Conservation (phyloP, 2,797 vertebrate species). For the Brachyalestes nurse region DNA sequence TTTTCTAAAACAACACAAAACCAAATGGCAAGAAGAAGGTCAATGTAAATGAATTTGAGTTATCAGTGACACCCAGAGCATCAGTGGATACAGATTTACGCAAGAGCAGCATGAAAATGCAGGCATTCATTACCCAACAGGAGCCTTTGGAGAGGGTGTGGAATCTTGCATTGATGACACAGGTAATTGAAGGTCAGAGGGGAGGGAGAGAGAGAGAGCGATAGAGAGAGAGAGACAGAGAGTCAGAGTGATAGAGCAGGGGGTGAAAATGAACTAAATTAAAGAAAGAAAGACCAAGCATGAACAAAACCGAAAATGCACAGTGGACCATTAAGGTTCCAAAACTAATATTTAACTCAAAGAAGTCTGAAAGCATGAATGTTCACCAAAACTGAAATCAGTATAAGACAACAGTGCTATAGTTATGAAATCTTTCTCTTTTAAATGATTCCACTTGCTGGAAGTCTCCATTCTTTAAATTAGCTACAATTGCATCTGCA, state of each 20-base stretch:
- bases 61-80: constrained; percentile 6
- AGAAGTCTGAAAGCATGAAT: neutral
- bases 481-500: neutral
- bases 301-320: neutral
- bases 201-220: neutral
- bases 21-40: neutral
- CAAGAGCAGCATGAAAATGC: constrained; percentile 11
- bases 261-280: no score
- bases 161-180: neutral
- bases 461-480: neutral
- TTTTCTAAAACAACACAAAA: neutral
- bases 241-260: no score
- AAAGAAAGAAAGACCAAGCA: no score
- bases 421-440: no score
- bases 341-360: neutral
- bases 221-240: no score
- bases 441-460: neutral
- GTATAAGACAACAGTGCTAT: neutral
- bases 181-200: neutral
- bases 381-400: neutral
- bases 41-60: neutral
- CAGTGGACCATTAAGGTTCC: neutral
- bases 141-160: neutral
- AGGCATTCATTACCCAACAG: constrained; percentile 11
- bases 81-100: neutral